Evolutionary conservation across 2,888 invertebrate genomes (phyloP).

Genomic region (Noctua janthe): DNA sequence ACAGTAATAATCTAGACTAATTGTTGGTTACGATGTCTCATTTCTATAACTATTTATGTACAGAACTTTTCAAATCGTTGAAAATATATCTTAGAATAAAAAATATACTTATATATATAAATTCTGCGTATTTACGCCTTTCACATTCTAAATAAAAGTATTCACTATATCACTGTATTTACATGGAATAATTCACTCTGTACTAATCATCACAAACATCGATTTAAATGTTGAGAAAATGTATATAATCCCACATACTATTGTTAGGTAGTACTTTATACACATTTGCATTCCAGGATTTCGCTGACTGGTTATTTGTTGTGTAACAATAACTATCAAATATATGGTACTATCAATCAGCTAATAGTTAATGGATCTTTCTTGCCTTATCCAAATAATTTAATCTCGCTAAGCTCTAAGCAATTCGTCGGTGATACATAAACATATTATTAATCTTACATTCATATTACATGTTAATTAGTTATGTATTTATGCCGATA

Average conservation of each 20-base stretch:
- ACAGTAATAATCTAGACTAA: conserved; percentile 47
- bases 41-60: conserved; percentile 36
- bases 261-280: conserved; percentile 65
- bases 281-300: conserved; percentile 61
- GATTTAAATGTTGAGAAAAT: conserved; percentile 41
- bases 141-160: conserved; percentile 18
- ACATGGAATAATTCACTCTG: conserved; percentile 25
- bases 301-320: conserved; percentile 50
- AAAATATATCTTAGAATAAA: conserved; percentile 13
- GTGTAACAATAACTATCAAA: conserved; percentile 47
- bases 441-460: conserved; percentile 61
- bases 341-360: conserved; percentile 46
- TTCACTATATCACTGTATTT: conserved; percentile 29
- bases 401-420: conserved; percentile 70
- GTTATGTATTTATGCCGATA: conserved; percentile 46
- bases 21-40: conserved; percentile 40
- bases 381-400: conserved; percentile 68
- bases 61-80: conserved; percentile 11
- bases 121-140: conserved; percentile 22
- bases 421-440: conserved; percentile 65
- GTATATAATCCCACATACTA: conserved; percentile 22
- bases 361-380: conserved; percentile 52
- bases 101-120: not conserved
- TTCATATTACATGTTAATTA: conserved; percentile 62
- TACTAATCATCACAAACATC: conserved; percentile 29